Base-by-base conservation (phyloP, 2,113 vertebrate genomes). In the Alethe castanea region DNA sequence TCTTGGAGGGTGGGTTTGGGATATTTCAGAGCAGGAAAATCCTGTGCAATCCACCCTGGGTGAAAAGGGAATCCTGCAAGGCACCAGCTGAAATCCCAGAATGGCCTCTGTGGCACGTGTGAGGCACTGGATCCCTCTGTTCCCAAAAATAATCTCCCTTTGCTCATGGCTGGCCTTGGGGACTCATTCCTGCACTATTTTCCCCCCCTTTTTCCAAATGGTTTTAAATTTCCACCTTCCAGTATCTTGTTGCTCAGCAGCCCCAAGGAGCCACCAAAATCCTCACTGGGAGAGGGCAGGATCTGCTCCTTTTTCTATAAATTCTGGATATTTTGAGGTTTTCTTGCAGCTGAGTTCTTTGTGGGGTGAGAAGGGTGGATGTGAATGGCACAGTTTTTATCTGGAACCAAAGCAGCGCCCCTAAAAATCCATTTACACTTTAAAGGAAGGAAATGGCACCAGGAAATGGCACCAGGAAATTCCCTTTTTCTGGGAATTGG, bases 91-190 rank as follows among this genome's bases (percentile, higher is more conserved):
- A 8, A 5, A 52, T 22, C 24, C 6, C 87, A 42, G 33, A 40
- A 38, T 3, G 71, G 66, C 80, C 42, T 17, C 2, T 2, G 2
- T 33, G 88, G 96, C 94, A 96, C 38, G 56, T 78, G 88, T 54
- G 88, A 92, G 86, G 45, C 95, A 66, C 73, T 28, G 90, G 88
- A 88, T 82, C 67, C 29, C 3, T 45, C 59, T 5, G 7, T 60
- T 60, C 42, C 93, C 89, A 33, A 84, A 91, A 95, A 95, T 94
- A 94, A 33, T 61, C 84, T 56, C 64, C 53, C 2, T 6, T 26
- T 64, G 88, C 76, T 86, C 7, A 0, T 5, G 14, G 12, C 57
- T 28, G 47, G 13, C 69, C 53, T 14, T 33, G 1, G 5, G 35
- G 26, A 50, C 29, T 60, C 33, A 4, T 33, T 81, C 82, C 76